A percentile compares a stretch with the other conserved stretches of the same genome.
Conservation (phyloP, 2,797 vertebrate species). For the Phoeniculus purpureus region DNA sequence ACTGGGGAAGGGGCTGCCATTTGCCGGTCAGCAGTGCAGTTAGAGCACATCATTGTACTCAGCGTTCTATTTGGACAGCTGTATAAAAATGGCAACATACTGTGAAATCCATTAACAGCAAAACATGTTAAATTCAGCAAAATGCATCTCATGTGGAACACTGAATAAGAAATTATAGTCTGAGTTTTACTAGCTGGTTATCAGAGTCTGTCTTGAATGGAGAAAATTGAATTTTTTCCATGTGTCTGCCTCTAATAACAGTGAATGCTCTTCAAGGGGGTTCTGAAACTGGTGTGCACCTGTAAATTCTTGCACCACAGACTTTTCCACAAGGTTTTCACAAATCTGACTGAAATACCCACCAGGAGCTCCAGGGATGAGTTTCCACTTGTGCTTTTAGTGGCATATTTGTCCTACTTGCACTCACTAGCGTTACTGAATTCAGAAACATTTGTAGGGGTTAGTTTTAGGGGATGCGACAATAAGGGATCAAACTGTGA, state of each 20-base stretch:
- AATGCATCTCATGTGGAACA: conserved; percentile 68
- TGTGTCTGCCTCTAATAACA: background rate
- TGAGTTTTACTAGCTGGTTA: conserved; percentile 67
- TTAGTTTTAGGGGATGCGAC: background rate
- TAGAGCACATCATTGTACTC: conserved; percentile 49
- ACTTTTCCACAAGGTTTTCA: background rate
- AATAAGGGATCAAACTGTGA: background rate
- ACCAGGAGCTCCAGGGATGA: accelerated
- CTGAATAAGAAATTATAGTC: conserved; percentile 66
- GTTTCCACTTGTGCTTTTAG: background rate
- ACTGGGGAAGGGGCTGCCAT: background rate
- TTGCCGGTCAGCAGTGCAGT: conserved; percentile 38
- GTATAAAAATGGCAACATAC: conserved; percentile 68
- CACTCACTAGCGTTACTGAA: background rate
- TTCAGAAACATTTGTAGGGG: background rate
- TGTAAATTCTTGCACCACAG: background rate
- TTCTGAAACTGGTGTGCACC: background rate
- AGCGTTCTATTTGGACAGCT: conserved; percentile 65
- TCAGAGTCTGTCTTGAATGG: conserved; percentile 55
- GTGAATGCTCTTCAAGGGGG: background rate
- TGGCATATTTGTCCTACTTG: background rate
- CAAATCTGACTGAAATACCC: background rate
- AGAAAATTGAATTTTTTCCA: conserved; percentile 44
- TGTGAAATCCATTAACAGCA: conserved; percentile 72
- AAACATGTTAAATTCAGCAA: conserved; percentile 71